Evolutionary conservation across 2,113 vertebrate genomes (phyloP).

Genomic region (Notiomystis cincta): DNA sequence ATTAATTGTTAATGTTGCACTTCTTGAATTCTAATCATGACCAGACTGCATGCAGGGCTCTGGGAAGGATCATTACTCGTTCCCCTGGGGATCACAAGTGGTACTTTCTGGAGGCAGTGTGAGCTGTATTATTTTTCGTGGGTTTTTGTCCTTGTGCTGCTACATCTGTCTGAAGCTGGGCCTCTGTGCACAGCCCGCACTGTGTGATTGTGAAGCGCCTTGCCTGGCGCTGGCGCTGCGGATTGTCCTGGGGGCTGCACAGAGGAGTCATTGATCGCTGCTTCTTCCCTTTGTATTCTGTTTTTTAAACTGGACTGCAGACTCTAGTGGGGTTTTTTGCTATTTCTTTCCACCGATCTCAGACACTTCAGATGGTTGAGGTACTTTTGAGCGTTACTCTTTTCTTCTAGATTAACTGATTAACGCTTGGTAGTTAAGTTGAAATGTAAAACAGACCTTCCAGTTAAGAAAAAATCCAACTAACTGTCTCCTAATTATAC

Average conservation of each 20-base stretch:
- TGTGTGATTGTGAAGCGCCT: background rate
- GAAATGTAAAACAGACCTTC: background rate
- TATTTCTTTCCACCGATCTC: background rate
- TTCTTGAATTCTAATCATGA: conserved; percentile 63
- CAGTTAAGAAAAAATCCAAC: background rate
- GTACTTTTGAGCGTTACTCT: conserved; percentile 38
- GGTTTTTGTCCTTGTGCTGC: conserved; percentile 49
- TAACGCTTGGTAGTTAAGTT: background rate
- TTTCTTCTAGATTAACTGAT: background rate
- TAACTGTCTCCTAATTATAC: background rate
- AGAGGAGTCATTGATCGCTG: conserved; percentile 19
- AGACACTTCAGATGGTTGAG: conserved; percentile 43
- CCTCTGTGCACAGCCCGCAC: background rate
- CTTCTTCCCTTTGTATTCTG: background rate
- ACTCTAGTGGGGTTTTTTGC: conserved; percentile 4
- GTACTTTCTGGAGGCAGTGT: conserved; percentile 52
- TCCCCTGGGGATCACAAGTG: conserved; percentile 61
- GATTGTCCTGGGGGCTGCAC: conserved; percentile 47
- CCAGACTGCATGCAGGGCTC: conserved; percentile 18
- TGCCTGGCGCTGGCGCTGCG: conserved; percentile 16
- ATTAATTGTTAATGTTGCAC: conserved; percentile 72
- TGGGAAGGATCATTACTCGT: conserved; percentile 59
- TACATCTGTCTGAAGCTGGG: conserved; percentile 35
- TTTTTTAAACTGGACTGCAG: conserved; percentile 1
- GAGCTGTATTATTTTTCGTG: conserved; percentile 30